A percentile compares a stretch with the other conserved stretches of the same genome.
Evolutionary conservation across 2,888 invertebrate species (phyloP).

Genomic region (Eugnorisma glareosa): DNA sequence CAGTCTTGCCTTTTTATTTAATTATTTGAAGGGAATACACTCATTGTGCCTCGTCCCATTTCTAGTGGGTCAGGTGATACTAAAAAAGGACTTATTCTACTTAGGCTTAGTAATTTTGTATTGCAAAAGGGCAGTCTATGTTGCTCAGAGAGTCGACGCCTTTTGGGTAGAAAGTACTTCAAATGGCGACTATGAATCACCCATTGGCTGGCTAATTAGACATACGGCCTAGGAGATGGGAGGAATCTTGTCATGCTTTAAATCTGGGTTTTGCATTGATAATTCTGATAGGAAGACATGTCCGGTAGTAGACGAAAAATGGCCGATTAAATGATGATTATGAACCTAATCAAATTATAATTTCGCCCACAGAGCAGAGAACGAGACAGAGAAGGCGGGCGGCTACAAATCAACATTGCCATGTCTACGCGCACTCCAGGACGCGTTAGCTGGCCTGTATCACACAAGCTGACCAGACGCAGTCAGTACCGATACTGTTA

Average conservation of each 20-base stretch:
- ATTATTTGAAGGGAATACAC: background rate
- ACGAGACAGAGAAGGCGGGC: constrained; percentile 94
- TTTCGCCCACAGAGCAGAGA: constrained; percentile 90
- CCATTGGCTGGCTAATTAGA: background rate
- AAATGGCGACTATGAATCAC: background rate
- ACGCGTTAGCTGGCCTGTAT: constrained; percentile 95
- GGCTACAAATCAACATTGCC: constrained; percentile 96
- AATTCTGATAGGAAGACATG: background rate
- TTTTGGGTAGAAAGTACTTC: background rate
- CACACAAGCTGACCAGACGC: constrained; percentile 85
- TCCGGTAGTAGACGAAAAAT: background rate
- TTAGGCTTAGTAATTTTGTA: background rate
- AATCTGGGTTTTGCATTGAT: background rate
- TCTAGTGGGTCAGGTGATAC: background rate
- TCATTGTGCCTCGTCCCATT: background rate
- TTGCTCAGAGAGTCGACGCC: background rate
- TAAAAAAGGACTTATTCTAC: background rate
- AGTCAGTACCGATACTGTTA: constrained; percentile 65
- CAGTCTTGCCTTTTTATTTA: background rate
- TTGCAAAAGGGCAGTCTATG: background rate
- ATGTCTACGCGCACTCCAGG: constrained; percentile 96
- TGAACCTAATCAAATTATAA: background rate
- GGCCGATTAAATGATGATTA: background rate
- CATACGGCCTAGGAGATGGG: background rate
- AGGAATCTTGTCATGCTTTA: background rate